phyloP scores from a whole-genome alignment of 2,888 invertebrate genomes.

The Erebia epiphron region DNA sequence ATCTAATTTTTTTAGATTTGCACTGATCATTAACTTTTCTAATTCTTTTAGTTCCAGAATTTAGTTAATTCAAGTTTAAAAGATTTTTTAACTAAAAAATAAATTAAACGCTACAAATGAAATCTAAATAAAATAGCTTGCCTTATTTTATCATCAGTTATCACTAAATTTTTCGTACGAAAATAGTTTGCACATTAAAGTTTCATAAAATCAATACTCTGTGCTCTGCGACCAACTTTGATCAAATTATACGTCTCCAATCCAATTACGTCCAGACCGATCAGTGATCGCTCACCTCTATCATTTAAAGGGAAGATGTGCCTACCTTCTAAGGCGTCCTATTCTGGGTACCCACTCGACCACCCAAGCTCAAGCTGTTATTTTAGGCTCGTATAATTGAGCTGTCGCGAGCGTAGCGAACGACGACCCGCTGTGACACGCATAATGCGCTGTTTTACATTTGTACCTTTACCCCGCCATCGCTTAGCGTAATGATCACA shows the following conservation, averaged over 20 bases:
- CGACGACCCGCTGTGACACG: slow-evolving; percentile 63
- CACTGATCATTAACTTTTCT: too few species aligned
- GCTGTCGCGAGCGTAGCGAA: slow-evolving; percentile 65
- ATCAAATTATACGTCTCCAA: slow-evolving; percentile 7
- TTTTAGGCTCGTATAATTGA: slow-evolving; percentile 80
- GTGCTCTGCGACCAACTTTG: background rate
- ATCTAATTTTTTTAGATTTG: too few species aligned
- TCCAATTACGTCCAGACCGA: slow-evolving; percentile 22
- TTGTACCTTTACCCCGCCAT: slow-evolving; percentile 46
- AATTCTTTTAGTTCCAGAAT: too few species aligned
- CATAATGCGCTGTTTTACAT: slow-evolving; percentile 70
- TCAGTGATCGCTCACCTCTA: slow-evolving; percentile 16
- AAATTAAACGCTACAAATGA: too few species aligned
- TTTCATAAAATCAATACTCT: background rate
- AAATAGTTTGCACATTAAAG: background rate
- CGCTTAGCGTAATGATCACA: slow-evolving; percentile 24
- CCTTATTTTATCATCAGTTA: background rate
- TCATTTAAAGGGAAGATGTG: slow-evolving; percentile 47
- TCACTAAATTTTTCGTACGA: too few species aligned
- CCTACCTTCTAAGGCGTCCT: slow-evolving; percentile 59
- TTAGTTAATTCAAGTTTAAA: too few species aligned
- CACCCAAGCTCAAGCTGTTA: slow-evolving; percentile 59
- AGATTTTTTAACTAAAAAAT: too few species aligned
- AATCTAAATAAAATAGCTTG: too few species aligned
- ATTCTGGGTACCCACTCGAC: slow-evolving; percentile 62